These are phyloP conservation scores for Acanthosepion pharaonis DNA, from an alignment of 2,888 invertebrate species.

Conservation along the genomic window DNA sequence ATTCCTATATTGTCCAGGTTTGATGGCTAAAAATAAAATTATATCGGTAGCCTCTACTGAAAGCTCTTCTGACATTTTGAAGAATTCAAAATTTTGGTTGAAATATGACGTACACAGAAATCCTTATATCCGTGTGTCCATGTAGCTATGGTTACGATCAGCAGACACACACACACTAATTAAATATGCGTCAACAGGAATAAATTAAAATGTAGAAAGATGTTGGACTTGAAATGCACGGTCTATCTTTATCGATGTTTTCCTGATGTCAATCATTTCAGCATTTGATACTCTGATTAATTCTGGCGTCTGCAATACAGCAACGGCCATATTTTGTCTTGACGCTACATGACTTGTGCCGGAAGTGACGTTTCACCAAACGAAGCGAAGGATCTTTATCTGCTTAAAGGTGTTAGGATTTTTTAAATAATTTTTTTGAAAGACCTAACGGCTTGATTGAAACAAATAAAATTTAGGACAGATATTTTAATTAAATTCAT, in stretches of 20 bases:
- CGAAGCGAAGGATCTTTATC: background rate
- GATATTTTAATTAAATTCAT: constrained; percentile 8
- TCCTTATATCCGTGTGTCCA: background rate
- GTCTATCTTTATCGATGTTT: background rate
- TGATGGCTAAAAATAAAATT: background rate
- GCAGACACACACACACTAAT: background rate
- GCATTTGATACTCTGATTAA: background rate
- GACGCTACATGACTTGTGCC: background rate
- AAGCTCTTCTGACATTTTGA: background rate
- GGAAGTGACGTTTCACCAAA: constrained; percentile 34
- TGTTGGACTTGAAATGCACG: background rate
- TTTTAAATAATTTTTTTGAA: background rate
- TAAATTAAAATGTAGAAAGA: background rate
- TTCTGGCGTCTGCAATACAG: background rate
- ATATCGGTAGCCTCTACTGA: background rate
- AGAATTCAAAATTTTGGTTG: background rate
- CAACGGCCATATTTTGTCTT: background rate
- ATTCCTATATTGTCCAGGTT: too few relatives aligned
- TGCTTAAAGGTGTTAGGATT: background rate
- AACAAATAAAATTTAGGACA: background rate
- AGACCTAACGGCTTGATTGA: background rate
- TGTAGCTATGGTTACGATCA: background rate
- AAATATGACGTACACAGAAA: too few relatives aligned
- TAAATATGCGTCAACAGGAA: background rate
- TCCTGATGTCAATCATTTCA: background rate